Base-by-base conservation (phyloP, 2,797 vertebrate species). In the Gephyroberyx darwinii region DNA sequence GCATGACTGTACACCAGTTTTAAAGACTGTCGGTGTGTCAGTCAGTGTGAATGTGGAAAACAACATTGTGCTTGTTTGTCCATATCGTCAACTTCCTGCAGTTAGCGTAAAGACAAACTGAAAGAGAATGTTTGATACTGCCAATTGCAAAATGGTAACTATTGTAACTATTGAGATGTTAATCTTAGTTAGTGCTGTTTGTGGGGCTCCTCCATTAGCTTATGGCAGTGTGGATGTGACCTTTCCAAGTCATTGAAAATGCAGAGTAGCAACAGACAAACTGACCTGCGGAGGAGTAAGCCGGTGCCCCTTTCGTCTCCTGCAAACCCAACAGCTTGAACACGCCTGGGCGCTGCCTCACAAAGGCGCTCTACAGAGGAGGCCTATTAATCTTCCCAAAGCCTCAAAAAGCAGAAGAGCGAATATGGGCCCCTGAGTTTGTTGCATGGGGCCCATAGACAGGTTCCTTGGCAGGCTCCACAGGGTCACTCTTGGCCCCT, bases 351-450 rank as follows among this genome's bases (percentile, higher is more conserved):
- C 77, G 83, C 90, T 85, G 89, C 90, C 80, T 84, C 92, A 92
- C 91, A 92, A 92, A 93, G 92, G 85, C 77, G 65, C 84, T 80
- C 86, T 17, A 71, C 83, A 52, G 91, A 86, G 88, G 86, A 90
- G 87, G 77, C 87, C 89, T 89, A 90, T 91, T 94, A 93, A 94
- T 94, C 92, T 94, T 90, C 87, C 89, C 88, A 91, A 93, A 93
- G 90, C 92, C 87, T 85, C 83, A 84, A 89, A 90, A 87, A 87
- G 87, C 77, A 86, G 71, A 84, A 73, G 90, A 87, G 84, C 81
- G 85, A 60, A 75, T 75, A 71, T 64, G 77, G 85, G 86, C 85
- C 88, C 89, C 88, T 65, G 84, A 82, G 88, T 83, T 78, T 71
- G 84, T 74, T 78, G 82, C 88, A 81, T 33, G 77, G 87, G 86